phyloP scores from a whole-genome alignment of 2,113 vertebrate genomes.

The Galemys pyrenaicus region DNA sequence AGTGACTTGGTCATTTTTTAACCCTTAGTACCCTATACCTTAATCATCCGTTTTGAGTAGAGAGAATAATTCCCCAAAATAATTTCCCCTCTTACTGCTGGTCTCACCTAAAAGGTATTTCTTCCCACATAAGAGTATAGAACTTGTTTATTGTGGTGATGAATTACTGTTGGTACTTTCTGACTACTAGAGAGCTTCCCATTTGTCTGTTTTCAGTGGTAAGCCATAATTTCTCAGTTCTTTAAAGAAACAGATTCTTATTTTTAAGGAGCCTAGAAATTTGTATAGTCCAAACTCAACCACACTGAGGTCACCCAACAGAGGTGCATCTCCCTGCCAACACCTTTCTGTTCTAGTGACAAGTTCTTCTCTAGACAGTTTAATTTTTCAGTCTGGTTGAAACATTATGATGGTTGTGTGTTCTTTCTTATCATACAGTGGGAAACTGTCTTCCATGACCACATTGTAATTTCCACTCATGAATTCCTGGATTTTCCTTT shows the following conservation, averaged over 20 bases:
- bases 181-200: not conserved
- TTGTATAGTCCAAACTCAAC: not conserved
- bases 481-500: slow-evolving; percentile 30
- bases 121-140: not conserved
- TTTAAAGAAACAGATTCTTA: not conserved
- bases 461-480: slow-evolving; percentile 7
- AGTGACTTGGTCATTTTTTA: not conserved
- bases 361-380: not conserved
- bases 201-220: not conserved
- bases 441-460: slow-evolving; percentile 31
- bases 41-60: not conserved
- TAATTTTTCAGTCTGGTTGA: not conserved
- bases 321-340: not conserved
- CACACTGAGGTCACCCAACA: not conserved
- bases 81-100: not conserved
- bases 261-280: not conserved
- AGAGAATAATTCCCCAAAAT: not conserved
- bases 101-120: not conserved
- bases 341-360: not conserved
- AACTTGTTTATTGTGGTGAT: not conserved
- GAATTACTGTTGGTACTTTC: not conserved
- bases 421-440: slow-evolving; percentile 29
- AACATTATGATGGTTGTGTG: not conserved
- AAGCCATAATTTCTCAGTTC: not conserved
- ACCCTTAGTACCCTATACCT: not conserved